Evolutionary conservation across 2,797 vertebrate genomes (phyloP).

Genomic region (Otolemur crassicaudatus): DNA sequence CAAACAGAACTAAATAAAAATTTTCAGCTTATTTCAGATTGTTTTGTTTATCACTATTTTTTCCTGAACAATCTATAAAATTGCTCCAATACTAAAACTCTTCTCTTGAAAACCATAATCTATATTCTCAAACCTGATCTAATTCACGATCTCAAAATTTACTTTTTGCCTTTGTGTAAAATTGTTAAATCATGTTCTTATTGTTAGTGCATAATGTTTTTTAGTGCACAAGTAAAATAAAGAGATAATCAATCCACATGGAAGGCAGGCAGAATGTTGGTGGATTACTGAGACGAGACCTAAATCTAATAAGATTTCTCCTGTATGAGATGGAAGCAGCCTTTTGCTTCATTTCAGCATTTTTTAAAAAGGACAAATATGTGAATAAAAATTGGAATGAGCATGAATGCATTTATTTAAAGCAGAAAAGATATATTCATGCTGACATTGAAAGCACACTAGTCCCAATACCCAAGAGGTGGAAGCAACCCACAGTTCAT

Average conservation of each 20-base stretch:
- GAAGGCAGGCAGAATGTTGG: not conserved
- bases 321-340: not conserved
- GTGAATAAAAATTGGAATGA: not conserved
- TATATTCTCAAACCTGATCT: not conserved
- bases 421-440: too few species aligned
- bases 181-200: slow-evolving; percentile 62
- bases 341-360: not conserved
- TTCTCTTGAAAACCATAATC: not conserved
- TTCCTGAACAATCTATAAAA: not conserved
- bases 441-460: not conserved
- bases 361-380: not conserved
- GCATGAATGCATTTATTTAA: not conserved
- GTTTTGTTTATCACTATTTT: not conserved
- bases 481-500: not conserved
- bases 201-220: slow-evolving; percentile 58
- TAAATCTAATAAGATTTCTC: not conserved
- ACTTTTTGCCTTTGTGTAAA: slow-evolving; percentile 63
- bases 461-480: not conserved
- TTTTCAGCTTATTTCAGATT: not conserved
- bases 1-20: not conserved
- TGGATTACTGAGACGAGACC: not conserved
- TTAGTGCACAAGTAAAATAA: slow-evolving; percentile 67
- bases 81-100: not conserved
- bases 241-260: slow-evolving; percentile 44
- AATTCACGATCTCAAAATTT: not conserved